Conservation (phyloP, 2,888 invertebrate genomes). For the Bhutanitis thaidina region DNA sequence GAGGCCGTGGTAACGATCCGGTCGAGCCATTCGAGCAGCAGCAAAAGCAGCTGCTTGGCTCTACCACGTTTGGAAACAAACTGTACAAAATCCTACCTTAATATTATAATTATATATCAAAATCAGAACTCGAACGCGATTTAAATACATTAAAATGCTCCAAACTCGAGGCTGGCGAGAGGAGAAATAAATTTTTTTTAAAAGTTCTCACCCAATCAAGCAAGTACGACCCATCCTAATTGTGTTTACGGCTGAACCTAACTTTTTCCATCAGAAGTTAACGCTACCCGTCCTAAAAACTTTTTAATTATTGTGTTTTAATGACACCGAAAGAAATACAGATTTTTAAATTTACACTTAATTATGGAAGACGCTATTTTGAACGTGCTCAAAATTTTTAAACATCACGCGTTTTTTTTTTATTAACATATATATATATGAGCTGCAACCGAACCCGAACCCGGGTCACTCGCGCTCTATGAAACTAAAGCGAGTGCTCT, state of each 20-base stretch:
- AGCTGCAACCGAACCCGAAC: no score
- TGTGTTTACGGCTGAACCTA: conserved; percentile 63
- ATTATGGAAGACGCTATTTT: not conserved
- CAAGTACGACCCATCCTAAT: conserved; percentile 47
- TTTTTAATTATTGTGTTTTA: conserved; percentile 52
- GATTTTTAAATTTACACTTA: not conserved
- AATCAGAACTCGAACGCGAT: not conserved
- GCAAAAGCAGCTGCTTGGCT: no score
- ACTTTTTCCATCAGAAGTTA: conserved; percentile 77
- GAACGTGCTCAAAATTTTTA: no score
- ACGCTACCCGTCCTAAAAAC: conserved; percentile 49
- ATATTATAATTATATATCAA: no score
- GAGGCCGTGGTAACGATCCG: no score
- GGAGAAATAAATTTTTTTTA: conserved; percentile 35
- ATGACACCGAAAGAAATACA: not conserved
- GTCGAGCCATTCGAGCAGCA: no score
- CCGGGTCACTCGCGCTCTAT: no score
- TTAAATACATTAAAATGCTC: not conserved
- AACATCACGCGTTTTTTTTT: no score
- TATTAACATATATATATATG: no score
- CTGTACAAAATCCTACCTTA: no score
- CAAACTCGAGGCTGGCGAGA: not conserved
- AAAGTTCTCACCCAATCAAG: conserved; percentile 55
- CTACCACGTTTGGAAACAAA: no score
- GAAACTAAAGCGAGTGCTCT: no score